A percentile compares a stretch with the other conserved stretches of the same genome.
phyloP scores from a whole-genome alignment of 1,140 invertebrate species.

The Kradibia gibbosae region DNA sequence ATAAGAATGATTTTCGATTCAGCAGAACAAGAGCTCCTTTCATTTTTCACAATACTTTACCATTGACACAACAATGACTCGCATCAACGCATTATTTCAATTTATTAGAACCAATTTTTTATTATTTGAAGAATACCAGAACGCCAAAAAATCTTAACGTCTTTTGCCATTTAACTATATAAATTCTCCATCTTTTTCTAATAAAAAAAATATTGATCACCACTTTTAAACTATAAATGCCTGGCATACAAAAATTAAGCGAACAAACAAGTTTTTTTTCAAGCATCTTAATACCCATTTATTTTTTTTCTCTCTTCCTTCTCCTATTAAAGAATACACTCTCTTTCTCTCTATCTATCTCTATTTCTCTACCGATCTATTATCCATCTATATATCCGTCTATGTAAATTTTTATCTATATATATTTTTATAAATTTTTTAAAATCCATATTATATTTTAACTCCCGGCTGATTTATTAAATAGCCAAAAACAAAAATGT shows the following conservation, averaged over 20 bases:
- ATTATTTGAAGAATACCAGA: not conserved
- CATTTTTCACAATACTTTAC: not conserved
- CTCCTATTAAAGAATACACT: too few relatives aligned
- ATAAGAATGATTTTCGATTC: not conserved
- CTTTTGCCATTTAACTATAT: not conserved
- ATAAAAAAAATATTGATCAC: not conserved
- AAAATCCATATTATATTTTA: too few relatives aligned
- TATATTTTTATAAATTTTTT: too few relatives aligned
- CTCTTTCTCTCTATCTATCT: too few relatives aligned
- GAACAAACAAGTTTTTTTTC: not conserved
- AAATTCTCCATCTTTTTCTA: not conserved
- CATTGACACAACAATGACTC: not conserved
- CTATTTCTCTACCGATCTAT: too few relatives aligned
- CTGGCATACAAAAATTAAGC: not conserved
- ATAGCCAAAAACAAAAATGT: too few relatives aligned
- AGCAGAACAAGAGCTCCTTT: not conserved
- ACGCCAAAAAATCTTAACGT: not conserved
- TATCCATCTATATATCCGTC: too few relatives aligned
- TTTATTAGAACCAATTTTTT: not conserved
- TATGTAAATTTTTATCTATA: too few relatives aligned
- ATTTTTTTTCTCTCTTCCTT: not conserved
- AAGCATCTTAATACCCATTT: not conserved
- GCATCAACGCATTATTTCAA: not conserved
- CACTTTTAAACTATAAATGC: not conserved
- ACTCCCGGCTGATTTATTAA: too few relatives aligned